phyloP scores from a whole-genome alignment of 2,888 invertebrate species.

The Agonopterix alstromeriana region DNA sequence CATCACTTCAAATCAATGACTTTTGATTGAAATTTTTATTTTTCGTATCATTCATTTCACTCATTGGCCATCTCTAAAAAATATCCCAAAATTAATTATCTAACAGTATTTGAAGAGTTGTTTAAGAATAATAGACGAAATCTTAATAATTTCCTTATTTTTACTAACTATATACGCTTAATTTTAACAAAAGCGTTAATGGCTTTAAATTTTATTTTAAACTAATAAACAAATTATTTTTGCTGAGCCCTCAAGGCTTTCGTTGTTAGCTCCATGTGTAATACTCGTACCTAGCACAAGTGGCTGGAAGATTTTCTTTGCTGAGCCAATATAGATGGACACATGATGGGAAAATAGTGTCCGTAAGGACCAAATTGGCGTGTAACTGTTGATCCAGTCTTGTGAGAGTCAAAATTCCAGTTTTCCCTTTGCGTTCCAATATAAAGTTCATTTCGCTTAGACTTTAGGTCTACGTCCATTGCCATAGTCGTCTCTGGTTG shows the following conservation, averaged over 20 bases:
- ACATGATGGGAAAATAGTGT: constrained; percentile 46
- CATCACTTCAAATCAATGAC: constrained; percentile 54
- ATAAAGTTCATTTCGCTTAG: constrained; percentile 49
- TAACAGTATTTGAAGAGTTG: neutral
- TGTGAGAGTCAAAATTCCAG: constrained; percentile 21
- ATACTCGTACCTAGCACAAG: constrained; percentile 18
- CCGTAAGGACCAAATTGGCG: constrained; percentile 29
- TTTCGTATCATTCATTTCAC: constrained; percentile 32
- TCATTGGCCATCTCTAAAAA: constrained; percentile 27
- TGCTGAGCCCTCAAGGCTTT: constrained; percentile 31
- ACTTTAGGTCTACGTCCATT: constrained; percentile 54
- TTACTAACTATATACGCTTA: constrained; percentile 49
- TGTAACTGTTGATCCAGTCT: constrained; percentile 3
- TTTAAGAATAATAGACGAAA: neutral
- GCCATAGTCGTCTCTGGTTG: constrained; percentile 47
- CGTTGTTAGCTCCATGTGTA: constrained; percentile 28
- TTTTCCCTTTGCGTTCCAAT: constrained; percentile 55
- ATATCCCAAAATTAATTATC: constrained; percentile 9
- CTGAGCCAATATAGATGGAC: constrained; percentile 38
- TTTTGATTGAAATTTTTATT: constrained; percentile 23
- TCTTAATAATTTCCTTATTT: constrained; percentile 18
- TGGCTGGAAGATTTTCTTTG: constrained; percentile 38
- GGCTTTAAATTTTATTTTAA: constrained; percentile 10
- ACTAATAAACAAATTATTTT: constrained; percentile 10
- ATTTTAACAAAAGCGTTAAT: constrained; percentile 41